phyloP scores from a whole-genome alignment of 2,797 vertebrate genomes.

The Schizopygopsis malacanthus region DNA sequence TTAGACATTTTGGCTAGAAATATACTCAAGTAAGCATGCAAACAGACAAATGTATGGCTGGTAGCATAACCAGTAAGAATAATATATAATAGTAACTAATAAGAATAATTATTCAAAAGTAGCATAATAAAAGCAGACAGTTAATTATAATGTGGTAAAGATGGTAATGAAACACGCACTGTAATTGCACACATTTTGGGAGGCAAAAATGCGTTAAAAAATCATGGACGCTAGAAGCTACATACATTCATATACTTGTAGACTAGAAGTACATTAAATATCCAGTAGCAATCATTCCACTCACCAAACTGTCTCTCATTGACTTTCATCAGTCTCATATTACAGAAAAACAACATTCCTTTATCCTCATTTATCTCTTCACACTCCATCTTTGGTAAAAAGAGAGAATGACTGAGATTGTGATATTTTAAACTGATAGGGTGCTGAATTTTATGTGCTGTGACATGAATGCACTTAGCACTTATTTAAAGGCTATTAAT shows the following conservation, averaged over 20 bases:
- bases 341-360: slow-evolving; percentile 30
- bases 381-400: slow-evolving; percentile 39
- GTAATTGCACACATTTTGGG: not conserved
- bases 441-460: slow-evolving; percentile 30
- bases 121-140: not conserved
- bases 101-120: not conserved
- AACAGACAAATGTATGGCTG: slow-evolving; percentile 3
- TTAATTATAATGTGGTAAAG: not conserved
- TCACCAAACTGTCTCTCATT: slow-evolving; percentile 11
- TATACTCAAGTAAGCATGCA: not conserved
- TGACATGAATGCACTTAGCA: slow-evolving; percentile 38
- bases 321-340: slow-evolving; percentile 28
- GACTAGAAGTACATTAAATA: not conserved
- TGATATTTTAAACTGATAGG: slow-evolving; percentile 22
- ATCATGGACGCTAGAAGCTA: not conserved
- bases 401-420: not conserved
- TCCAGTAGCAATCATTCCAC: slow-evolving; percentile 18
- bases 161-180: not conserved
- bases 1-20: not conserved
- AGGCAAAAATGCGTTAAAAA: not conserved
- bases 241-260: not conserved
- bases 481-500: slow-evolving; percentile 42
- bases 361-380: slow-evolving; percentile 24
- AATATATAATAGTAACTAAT: not conserved
- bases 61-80: not conserved